Base-by-base conservation (phyloP, 2,888 invertebrate species). In the Eulithis testata region DNA sequence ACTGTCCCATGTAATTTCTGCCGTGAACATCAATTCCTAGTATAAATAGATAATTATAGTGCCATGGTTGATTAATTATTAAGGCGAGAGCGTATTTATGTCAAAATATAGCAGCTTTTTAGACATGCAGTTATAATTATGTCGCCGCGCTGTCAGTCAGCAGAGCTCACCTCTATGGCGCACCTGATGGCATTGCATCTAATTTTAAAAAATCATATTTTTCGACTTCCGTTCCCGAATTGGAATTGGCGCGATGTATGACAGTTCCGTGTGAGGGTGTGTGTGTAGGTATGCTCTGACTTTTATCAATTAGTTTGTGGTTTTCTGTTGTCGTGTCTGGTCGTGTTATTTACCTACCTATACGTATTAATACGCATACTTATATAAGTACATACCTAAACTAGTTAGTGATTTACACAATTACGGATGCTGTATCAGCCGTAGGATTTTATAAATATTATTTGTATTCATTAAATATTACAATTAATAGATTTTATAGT, bases 171-270 rank as follows among this genome's bases (percentile, higher is more conserved):
- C 21, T 21, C 21, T 21, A 21, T 21, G 21, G 85, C 87, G 90
- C 91, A 91, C 92, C 92, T 92, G 92, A 88, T 86, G 82, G 77
- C 81, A 71, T 82, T 81, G 86, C 78, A 83, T 89, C 91, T 91
- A 91, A 89, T 84, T 89, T 90, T 90, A 91, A 91, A 91, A 66
- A 91, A 88, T 89, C 89, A 90, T 88, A 90, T 91, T 89, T 87
- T 88, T 87, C 85, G 82, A 91, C 91, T 91, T 92, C 91, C 91
- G 93, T 81, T 91, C 88, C 82, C 83, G 81, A 91, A 90, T 86
- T 87, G 87, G 87, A 90, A 89, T 91, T 90, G 88, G 90, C 89
- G 88, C 87, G 82, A 79, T 85, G 79, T 60, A 37, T 36, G 44
- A 21, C 49, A 21, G 49, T 21, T 9, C 21, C 21, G 21, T 49